Conservation (phyloP, 2,888 invertebrate species). For the Papilio elwesi region DNA sequence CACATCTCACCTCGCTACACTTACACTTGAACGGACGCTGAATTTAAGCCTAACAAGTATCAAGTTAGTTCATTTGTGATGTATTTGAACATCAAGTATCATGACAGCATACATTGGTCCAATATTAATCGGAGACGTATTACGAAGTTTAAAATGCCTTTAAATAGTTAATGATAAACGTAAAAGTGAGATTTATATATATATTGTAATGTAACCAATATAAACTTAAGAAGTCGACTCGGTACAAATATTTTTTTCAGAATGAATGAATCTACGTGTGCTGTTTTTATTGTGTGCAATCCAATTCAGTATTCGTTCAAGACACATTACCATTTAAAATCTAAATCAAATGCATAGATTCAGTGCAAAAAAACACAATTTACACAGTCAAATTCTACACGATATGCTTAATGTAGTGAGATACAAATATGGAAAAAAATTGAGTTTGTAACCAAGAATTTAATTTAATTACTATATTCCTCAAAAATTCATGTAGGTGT, state of each 20-base stretch:
- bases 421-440: constrained; percentile 59
- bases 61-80: too few species aligned
- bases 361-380: neutral
- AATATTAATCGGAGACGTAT: too few species aligned
- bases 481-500: constrained; percentile 63
- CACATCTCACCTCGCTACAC: neutral
- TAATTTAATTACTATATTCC: constrained; percentile 55
- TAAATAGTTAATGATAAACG: too few species aligned
- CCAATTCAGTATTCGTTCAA: constrained; percentile 19
- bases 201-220: too few species aligned
- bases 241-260: neutral
- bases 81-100: too few species aligned
- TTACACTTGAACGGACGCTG: constrained; percentile 47
- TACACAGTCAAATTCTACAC: constrained; percentile 36
- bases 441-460: constrained; percentile 47
- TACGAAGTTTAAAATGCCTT: too few species aligned
- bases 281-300: neutral
- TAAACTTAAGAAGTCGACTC: neutral
- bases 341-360: neutral
- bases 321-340: neutral
- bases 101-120: too few species aligned
- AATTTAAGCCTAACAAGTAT: constrained; percentile 28
- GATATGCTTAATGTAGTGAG: constrained; percentile 62
- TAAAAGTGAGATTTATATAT: too few species aligned
- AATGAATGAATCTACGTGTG: too few species aligned